These are phyloP conservation scores for Acipenser oxyrinchus DNA, from an alignment of 2,797 vertebrate species.

Conservation along the genomic window DNA sequence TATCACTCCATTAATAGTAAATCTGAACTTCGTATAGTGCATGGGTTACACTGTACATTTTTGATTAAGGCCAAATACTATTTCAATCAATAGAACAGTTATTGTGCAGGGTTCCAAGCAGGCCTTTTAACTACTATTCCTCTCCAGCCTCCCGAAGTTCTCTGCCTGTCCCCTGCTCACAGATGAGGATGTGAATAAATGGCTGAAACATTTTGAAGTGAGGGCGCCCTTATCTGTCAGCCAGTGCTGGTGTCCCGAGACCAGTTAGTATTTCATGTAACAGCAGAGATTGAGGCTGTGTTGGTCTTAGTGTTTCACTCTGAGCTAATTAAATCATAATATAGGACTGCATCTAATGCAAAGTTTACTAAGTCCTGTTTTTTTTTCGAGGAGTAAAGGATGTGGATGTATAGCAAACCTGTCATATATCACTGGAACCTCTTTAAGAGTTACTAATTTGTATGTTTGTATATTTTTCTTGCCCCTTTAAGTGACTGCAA, in stretches of 20 bases:
- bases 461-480: no score
- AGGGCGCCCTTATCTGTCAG: slow-evolving; percentile 86
- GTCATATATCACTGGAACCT: no score
- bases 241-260: slow-evolving; percentile 90
- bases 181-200: slow-evolving; percentile 77
- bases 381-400: no score
- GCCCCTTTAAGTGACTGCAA: no score
- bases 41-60: neutral
- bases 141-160: slow-evolving; percentile 81
- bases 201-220: slow-evolving; percentile 88
- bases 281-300: no score
- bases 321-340: no score
- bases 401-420: no score
- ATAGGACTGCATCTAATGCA: no score
- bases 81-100: neutral
- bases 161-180: slow-evolving; percentile 77
- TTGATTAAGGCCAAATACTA: neutral
- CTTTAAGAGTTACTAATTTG: no score
- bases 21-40: no score
- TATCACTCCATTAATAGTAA: neutral
- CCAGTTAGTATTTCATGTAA: slow-evolving; percentile 62
- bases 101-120: neutral
- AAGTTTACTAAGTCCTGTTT: no score
- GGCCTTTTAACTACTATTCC: slow-evolving; percentile 19
- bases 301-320: no score